These are phyloP conservation scores for Anguilla japonica DNA, from an alignment of 2,113 vertebrate genomes.

Conservation along the genomic window DNA sequence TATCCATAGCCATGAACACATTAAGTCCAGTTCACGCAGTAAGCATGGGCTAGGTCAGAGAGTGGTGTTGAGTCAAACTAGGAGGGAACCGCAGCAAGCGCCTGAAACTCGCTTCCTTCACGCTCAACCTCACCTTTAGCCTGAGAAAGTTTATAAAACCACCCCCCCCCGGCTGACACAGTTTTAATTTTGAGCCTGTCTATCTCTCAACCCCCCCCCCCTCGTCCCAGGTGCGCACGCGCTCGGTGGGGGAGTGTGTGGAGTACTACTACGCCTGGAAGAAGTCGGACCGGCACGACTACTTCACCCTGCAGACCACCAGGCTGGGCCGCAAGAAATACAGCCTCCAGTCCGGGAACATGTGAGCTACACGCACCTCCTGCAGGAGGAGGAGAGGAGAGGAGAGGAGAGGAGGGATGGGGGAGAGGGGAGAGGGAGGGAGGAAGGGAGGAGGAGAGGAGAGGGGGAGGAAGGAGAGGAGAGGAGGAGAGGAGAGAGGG, in stretches of 20 bases:
- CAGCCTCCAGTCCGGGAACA: constrained; percentile 76
- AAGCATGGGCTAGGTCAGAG: too few species aligned
- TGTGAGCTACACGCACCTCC: constrained; percentile 74
- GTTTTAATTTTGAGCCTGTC: not conserved
- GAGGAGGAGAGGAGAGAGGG: too few species aligned
- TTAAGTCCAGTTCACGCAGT: too few species aligned
- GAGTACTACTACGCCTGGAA: constrained; percentile 98
- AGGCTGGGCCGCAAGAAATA: constrained; percentile 85
- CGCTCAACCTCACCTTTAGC: too few species aligned
- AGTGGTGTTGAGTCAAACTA: too few species aligned
- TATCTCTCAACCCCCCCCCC: too few species aligned
- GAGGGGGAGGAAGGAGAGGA: too few species aligned
- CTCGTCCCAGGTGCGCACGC: constrained; percentile 82
- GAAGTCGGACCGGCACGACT: constrained; percentile 88
- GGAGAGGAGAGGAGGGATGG: not conserved
- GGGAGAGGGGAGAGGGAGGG: not conserved
- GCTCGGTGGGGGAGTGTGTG: constrained; percentile 93
- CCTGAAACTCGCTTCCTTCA: too few species aligned
- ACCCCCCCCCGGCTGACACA: not conserved
- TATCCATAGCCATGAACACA: too few species aligned
- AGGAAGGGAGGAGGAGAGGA: too few species aligned
- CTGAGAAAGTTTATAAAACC: not conserved
- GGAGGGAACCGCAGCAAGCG: too few species aligned
- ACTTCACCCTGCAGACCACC: constrained; percentile 89
- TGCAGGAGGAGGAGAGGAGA: not conserved